Evolutionary conservation across 2,888 invertebrate species (phyloP).

Genomic region (Lithophane leautieri): DNA sequence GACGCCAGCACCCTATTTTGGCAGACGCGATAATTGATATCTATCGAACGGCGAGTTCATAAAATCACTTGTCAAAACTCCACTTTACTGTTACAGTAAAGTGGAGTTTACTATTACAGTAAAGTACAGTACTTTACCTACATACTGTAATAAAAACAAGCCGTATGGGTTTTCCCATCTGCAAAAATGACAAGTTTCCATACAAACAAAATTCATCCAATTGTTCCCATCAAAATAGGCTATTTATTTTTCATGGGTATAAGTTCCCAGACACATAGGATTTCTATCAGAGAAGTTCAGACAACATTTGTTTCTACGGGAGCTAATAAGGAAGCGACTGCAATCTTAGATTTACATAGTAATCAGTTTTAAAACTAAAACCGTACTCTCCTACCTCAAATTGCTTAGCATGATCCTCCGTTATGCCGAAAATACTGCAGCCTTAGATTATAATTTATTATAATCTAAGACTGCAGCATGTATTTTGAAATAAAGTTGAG

Average conservation of each 20-base stretch:
- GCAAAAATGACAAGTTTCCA: background rate
- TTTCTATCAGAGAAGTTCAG: background rate
- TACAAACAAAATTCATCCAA: background rate
- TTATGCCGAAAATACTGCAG: too few species aligned
- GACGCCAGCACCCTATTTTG: background rate
- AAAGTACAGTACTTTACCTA: background rate
- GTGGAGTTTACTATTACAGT: too few species aligned
- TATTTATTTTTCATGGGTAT: background rate
- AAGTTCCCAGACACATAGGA: background rate
- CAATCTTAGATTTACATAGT: too few species aligned
- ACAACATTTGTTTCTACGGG: background rate
- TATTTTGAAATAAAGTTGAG: too few species aligned
- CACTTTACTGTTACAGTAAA: too few species aligned
- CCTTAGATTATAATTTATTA: too few species aligned
- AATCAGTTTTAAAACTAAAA: background rate
- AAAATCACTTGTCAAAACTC: background rate
- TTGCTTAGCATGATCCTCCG: too few species aligned
- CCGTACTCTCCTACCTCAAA: too few species aligned
- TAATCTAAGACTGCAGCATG: too few species aligned
- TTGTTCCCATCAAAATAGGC: background rate
- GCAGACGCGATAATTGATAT: background rate
- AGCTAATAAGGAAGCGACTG: background rate
- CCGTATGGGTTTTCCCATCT: background rate
- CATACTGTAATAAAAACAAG: slow-evolving; percentile 2
- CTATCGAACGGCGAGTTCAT: background rate